Base-by-base conservation (phyloP, 2,113 vertebrate species). In the Perccottus glenii region DNA sequence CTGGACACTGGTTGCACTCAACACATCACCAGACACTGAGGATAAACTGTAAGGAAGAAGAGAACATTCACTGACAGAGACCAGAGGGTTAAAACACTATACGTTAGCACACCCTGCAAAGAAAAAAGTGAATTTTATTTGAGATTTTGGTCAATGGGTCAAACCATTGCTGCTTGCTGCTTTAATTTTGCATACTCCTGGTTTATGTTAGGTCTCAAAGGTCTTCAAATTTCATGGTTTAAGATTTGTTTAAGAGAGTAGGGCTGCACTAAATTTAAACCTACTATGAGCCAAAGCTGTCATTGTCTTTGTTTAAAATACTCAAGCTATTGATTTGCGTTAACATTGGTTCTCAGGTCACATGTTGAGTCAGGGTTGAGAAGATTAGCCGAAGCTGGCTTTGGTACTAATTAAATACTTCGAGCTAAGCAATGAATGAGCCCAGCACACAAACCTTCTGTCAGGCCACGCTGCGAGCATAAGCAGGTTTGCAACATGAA, bases 341-440 rank as follows among this genome's bases (percentile, higher is more conserved):
- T n/a, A n/a, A n/a, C 82, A 35, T 75, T 63, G 80, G 86, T 71
- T 77, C 86, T 50, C 81, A 64, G 85, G 89, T 93, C 92, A 93
- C 90, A 92, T 93, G 91, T 90, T 90, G 86, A 89, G 85, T 84
- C 84, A 86, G 82, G 87, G 85, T 89, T 85, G 85, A 88, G 85
- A 83, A 86, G 91, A 92, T 90, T 90, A 92, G 80, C 86, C 36
- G 58, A 78, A 84, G 90, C 88, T 88, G 86, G 89, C 87, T 89
- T 91, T 86, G 81, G 61, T 81, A 84, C 89, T 90, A 92, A 93
- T 93, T 94, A 92, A 90, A 93, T 92, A 81, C 91, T 94, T 93
- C 91, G 92, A 89, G 82, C 89, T 77, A 73, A 80, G 86, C 89
- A 76, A 68, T 90, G 89, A 91, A 88, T 87, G 87, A 90, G 81